These are phyloP conservation scores for Halcyon chelicuti DNA, from an alignment of 2,797 vertebrate genomes.

Conservation along the genomic window DNA sequence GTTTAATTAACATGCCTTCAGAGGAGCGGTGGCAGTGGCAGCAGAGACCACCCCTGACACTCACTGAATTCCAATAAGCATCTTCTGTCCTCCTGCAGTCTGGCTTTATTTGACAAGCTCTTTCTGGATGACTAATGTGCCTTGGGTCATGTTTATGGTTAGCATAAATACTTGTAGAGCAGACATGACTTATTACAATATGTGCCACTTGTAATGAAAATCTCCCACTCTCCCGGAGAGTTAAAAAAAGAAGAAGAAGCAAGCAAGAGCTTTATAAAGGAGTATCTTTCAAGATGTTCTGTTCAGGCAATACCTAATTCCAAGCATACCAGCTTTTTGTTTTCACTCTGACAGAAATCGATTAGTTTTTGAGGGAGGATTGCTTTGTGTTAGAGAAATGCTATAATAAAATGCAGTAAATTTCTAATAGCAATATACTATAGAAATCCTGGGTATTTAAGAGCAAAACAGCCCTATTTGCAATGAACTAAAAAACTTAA, in stretches of 20 bases:
- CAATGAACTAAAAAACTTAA: slow-evolving; percentile 27
- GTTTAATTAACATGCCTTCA: not conserved
- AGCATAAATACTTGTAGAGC: slow-evolving; percentile 3
- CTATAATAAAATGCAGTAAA: not conserved
- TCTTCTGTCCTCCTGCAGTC: not conserved
- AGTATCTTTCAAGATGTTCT: slow-evolving; percentile 5
- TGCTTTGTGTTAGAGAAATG: not conserved
- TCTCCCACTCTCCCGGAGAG: slow-evolving; percentile 2
- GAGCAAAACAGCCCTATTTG: not conserved
- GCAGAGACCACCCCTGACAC: not conserved
- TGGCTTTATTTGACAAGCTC: slow-evolving; percentile 31
- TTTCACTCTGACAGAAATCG: not conserved
- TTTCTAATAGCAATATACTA: not conserved
- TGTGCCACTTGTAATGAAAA: slow-evolving; percentile 54
- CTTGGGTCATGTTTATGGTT: slow-evolving; percentile 31
- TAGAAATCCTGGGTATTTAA: not conserved
- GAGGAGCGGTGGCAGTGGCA: not conserved
- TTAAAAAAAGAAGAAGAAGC: not conserved
- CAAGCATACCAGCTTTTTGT: not conserved
- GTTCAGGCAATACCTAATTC: not conserved
- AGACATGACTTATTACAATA: slow-evolving; percentile 53
- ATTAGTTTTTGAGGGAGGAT: not conserved
- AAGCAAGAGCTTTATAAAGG: slow-evolving; percentile 11
- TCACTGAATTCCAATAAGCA: not conserved
- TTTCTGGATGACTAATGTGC: slow-evolving; percentile 8